Conservation (phyloP, 2,797 vertebrate genomes). For the Gila robusta region DNA sequence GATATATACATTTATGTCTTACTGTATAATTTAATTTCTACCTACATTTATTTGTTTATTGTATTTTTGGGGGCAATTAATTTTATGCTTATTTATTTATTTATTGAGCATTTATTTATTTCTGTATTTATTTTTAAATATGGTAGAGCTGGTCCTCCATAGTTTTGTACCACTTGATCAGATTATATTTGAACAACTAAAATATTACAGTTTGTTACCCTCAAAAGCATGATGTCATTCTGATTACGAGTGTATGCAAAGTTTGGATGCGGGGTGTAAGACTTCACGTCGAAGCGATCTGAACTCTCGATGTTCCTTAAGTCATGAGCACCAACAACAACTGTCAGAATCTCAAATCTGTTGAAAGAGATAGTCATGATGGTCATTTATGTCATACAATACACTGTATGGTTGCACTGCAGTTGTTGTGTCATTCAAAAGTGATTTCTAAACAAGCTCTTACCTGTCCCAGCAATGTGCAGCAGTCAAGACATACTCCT, state of each 20-base stretch:
- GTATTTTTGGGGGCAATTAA: too few species aligned
- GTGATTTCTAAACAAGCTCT: constrained; percentile 8
- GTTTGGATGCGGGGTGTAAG: not conserved
- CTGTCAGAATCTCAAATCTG: not conserved
- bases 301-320: not conserved
- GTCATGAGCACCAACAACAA: constrained; percentile 13
- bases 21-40: too few species aligned
- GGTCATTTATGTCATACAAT: not conserved
- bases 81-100: too few species aligned
- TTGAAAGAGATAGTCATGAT: not conserved
- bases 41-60: too few species aligned
- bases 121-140: too few species aligned
- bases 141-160: too few species aligned
- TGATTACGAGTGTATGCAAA: accelerated
- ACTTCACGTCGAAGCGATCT: not conserved
- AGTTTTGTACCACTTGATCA: not conserved
- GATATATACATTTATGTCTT: too few species aligned
- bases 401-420: not conserved
- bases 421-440: not conserved
- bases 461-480: constrained; percentile 58
- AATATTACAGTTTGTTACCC: constrained; percentile 59
- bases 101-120: too few species aligned
- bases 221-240: constrained; percentile 75
- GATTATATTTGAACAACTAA: not conserved
- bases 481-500: constrained; percentile 72